Evolutionary conservation across 2,113 vertebrate species (phyloP).

Genomic region (Scopus umbretta): DNA sequence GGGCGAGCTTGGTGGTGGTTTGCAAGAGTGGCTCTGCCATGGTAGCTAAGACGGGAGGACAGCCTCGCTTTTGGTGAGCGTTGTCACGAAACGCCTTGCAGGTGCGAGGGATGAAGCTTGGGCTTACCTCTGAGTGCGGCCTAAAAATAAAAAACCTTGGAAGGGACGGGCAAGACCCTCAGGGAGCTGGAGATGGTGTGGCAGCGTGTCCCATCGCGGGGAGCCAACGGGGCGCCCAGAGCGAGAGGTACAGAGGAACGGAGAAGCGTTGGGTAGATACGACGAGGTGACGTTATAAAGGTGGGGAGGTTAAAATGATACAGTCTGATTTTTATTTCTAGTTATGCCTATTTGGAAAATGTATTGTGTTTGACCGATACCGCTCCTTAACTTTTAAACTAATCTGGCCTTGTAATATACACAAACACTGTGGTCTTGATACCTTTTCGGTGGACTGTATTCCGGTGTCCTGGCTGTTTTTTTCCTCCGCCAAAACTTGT

Average conservation of each 20-base stretch:
- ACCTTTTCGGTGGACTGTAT: not conserved
- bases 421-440: not conserved
- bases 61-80: not conserved
- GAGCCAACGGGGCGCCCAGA: rapidly evolving
- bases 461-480: not conserved
- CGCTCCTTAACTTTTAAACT: not conserved
- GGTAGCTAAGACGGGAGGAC: not conserved
- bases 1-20: not conserved
- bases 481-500: not conserved
- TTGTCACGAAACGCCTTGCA: not conserved
- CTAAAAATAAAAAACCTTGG: not conserved
- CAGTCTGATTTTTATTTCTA: not conserved
- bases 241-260: not conserved
- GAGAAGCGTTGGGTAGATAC: not conserved
- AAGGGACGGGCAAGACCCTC: not conserved
- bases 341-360: not conserved
- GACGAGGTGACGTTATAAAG: not conserved
- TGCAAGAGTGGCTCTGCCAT: not conserved
- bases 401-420: not conserved
- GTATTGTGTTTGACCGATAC: not conserved
- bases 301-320: not conserved
- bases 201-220: rapidly evolving
- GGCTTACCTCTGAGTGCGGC: not conserved
- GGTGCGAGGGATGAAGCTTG: not conserved
- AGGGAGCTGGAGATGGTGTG: not conserved